Base-by-base conservation (phyloP, 2,888 invertebrate species). In the Polydrusus pterygomalis region DNA sequence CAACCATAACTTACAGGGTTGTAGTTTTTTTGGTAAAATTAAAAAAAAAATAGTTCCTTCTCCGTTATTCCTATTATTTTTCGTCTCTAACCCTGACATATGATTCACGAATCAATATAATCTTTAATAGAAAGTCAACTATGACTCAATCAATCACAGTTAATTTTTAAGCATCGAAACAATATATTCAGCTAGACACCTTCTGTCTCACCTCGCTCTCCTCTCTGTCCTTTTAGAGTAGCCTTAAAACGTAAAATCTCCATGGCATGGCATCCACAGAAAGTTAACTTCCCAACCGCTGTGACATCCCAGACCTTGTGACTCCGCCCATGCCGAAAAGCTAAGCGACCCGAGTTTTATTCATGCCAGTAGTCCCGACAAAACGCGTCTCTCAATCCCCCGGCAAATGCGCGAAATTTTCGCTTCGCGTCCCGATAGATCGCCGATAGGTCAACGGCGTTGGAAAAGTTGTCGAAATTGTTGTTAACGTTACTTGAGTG, bases 281-380 rank as follows among this genome's bases (percentile, higher is more conserved):
- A 82, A 85, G 84, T 87, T 87, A 85, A 84, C 85, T 86, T 86
- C 83, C 83, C 84, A 87, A 87, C 87, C 86, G 86, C 87, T 86
- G 86, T 87, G 87, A 87, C 87, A 87, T 86, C 87, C 85, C 86
- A 74, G 62, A 43, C 43, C 45, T 60, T 58, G 54, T 51, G 65
- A 64, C 77, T 54, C 74, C 74, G 74, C 71, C 74, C 74, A 77
- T 77, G 54, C 74, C 77, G 51, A 75, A 77, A 77, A 71, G 34
- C 68, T 54, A 15, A 45, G 60, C 58, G 56, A 43, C 58, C 58
- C 25, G 40, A 47, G 47, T 30, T 56, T 86, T 85, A 84, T 85
- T 83, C 85, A 85, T 84, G 84, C 85, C 85, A 85, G 83, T 86
- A 87, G 86, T 87, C 86, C 85, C 85, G 85, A 84, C 84, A 82